These are phyloP conservation scores for Antennarius striatus DNA, from an alignment of 2,113 vertebrate genomes.

Conservation along the genomic window DNA sequence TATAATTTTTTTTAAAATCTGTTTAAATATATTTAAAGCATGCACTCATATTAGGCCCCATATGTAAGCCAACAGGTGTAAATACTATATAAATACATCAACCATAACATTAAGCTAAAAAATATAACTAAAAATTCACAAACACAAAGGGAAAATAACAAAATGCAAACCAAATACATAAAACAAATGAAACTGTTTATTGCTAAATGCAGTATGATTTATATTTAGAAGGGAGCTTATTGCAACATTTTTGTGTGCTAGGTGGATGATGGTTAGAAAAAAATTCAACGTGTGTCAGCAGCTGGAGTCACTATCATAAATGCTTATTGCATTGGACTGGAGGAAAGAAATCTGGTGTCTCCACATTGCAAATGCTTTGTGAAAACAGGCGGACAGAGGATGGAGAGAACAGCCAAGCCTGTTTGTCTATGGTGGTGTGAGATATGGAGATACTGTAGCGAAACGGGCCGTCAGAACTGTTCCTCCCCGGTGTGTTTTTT, in stretches of 20 bases:
- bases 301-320: conserved; percentile 40
- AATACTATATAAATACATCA: no score
- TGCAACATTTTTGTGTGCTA: not conserved
- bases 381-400: conserved; percentile 28
- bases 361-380: conserved; percentile 40
- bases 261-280: not conserved
- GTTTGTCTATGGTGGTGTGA: conserved; percentile 42
- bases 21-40: no score
- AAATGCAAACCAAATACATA: not conserved
- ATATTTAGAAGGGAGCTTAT: not conserved
- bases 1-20: no score
- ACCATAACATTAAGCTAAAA: no score
- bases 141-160: not conserved
- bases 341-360: conserved; percentile 26
- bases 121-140: no score
- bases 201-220: not conserved
- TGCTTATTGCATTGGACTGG: conserved; percentile 18
- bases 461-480: conserved; percentile 64
- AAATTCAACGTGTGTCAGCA: not conserved
- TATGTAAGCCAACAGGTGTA: no score
- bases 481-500: conserved; percentile 68
- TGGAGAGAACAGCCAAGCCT: conserved; percentile 17
- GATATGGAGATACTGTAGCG: conserved; percentile 58
- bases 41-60: no score
- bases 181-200: not conserved